These are phyloP conservation scores for Stichopus chloronotus DNA, from an alignment of 35 echinoderm and acorn worm species.

Conservation along the genomic window DNA sequence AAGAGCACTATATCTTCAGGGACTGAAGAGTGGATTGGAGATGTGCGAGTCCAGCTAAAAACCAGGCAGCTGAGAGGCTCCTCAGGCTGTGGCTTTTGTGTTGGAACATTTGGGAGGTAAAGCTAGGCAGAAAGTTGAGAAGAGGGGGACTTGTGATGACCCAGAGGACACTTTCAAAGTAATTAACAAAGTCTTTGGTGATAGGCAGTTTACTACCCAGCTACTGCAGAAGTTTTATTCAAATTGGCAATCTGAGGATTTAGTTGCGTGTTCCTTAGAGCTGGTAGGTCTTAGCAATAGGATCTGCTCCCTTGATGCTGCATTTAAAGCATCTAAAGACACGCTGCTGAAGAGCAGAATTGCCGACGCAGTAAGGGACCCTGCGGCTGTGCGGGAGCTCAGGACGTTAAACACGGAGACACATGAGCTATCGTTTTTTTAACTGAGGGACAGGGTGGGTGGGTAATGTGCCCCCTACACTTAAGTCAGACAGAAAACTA, in stretches of 20 bases:
- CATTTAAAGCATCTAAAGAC: background rate
- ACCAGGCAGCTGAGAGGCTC: background rate
- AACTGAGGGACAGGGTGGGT: background rate
- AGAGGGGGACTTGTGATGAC: background rate
- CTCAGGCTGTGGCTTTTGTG: background rate
- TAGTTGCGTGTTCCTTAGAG: background rate
- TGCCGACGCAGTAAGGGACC: background rate
- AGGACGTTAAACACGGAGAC: background rate
- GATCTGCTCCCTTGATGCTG: background rate
- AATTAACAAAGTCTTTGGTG: background rate
- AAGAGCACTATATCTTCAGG: background rate
- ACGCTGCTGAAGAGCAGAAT: background rate
- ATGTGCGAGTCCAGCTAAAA: background rate
- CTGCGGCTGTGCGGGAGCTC: background rate
- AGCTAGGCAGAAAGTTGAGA: background rate
- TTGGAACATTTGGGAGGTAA: conserved; percentile 1
- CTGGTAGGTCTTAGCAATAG: background rate
- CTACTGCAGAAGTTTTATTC: background rate
- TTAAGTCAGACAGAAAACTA: too few relatives aligned
- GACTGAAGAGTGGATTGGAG: background rate
- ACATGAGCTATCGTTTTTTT: background rate
- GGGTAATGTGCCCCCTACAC: too few relatives aligned
- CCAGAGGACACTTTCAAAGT: background rate
- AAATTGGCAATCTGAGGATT: background rate
- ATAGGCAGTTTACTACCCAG: background rate